Conservation (phyloP, 2,113 vertebrate genomes). For the Australoheros scitulus region DNA sequence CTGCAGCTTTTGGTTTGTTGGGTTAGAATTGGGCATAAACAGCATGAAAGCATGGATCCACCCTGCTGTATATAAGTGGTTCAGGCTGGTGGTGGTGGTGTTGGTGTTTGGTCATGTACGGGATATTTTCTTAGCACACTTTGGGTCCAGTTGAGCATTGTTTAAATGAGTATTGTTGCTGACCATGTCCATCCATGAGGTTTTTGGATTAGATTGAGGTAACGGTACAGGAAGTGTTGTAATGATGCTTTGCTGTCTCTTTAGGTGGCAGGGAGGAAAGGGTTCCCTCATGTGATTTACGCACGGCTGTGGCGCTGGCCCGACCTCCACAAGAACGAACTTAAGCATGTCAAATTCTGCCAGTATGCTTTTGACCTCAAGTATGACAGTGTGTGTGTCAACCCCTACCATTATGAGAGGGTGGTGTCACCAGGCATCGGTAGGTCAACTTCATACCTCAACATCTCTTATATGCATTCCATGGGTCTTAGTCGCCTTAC, state of each 20-base stretch:
- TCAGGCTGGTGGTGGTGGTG: background rate
- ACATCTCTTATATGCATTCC: background rate
- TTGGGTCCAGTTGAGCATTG: background rate
- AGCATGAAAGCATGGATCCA: background rate
- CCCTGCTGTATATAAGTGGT: background rate
- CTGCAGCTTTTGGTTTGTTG: no score
- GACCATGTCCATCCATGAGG: background rate
- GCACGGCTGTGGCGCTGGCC: constrained; percentile 84
- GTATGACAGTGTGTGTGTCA: constrained; percentile 74
- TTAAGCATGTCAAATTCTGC: constrained; percentile 85
- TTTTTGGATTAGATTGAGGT: background rate
- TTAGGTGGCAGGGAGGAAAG: constrained; percentile 84
- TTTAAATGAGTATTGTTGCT: background rate
- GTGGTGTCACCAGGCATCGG: constrained; percentile 81
- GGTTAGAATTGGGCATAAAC: background rate
- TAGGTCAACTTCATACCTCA: constrained; percentile 39
- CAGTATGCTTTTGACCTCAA: constrained; percentile 86
- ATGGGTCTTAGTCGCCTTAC: background rate
- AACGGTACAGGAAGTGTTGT: background rate
- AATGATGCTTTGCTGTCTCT: background rate
- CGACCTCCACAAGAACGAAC: constrained; percentile 86
- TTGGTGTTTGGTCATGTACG: background rate
- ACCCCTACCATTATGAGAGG: constrained; percentile 66
- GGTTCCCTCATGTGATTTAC: constrained; percentile 84
- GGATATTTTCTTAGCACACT: background rate